A percentile compares a stretch with the other conserved stretches of the same genome.
These are phyloP conservation scores for Larimichthys polyactis DNA, from an alignment of 2,113 vertebrate genomes.

Conservation along the genomic window DNA sequence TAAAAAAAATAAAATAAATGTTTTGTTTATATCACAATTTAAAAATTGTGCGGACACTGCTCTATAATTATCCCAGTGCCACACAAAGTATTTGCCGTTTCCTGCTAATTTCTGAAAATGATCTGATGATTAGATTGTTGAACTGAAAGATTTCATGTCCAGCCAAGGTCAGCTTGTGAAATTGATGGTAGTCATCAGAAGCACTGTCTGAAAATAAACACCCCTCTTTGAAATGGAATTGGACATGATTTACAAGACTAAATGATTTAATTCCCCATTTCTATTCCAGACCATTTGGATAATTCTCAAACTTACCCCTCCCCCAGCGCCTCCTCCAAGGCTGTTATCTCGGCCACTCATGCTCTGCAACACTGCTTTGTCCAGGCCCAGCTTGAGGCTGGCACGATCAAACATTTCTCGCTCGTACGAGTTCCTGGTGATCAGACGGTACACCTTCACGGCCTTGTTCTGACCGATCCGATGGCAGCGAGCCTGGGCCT, in stretches of 20 bases:
- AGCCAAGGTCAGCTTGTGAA: conserved; percentile 15
- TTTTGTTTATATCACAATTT: too few species aligned
- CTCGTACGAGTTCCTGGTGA: conserved; percentile 98
- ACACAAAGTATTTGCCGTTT: background rate
- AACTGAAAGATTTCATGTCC: background rate
- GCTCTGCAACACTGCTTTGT: conserved; percentile 98
- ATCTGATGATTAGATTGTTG: background rate
- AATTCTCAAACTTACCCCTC: conserved; percentile 87
- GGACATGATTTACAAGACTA: conserved; percentile 22
- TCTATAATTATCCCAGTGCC: background rate
- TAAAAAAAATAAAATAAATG: background rate
- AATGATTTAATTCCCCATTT: conserved; percentile 22
- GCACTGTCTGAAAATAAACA: conserved; percentile 14
- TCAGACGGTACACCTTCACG: conserved; percentile 97
- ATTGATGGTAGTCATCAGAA: background rate
- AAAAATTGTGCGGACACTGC: background rate
- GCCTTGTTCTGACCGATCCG: conserved; percentile 98
- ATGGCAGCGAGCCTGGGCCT: conserved; percentile 99
- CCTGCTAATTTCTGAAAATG: background rate
- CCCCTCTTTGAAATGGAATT: conserved; percentile 3
- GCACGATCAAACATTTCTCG: conserved; percentile 99
- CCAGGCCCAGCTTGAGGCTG: conserved; percentile 96
- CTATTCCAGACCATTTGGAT: conserved; percentile 23
- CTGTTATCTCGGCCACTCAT: conserved; percentile 98
- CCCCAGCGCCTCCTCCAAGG: conserved; percentile 83